These are phyloP conservation scores for Sylvilagus floridanus DNA, from an alignment of 2,797 vertebrate genomes.

Conservation along the genomic window DNA sequence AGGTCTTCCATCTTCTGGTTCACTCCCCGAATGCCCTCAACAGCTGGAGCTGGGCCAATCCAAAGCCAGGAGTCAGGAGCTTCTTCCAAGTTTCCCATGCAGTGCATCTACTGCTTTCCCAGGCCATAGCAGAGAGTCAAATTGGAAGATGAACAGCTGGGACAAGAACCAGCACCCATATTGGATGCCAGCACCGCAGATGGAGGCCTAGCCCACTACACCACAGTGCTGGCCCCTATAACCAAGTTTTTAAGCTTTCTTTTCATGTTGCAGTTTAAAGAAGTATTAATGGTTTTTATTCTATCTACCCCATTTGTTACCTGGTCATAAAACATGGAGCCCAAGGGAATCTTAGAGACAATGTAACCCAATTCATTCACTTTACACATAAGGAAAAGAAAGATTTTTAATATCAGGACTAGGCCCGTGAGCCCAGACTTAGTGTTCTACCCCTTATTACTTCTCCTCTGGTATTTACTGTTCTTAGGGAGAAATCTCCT, in stretches of 20 bases:
- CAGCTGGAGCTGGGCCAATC: no score
- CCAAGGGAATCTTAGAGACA: conserved; percentile 5
- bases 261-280: conserved; percentile 42
- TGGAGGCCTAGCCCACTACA: no score
- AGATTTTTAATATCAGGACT: not conserved
- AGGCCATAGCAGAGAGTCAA: no score
- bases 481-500: not conserved
- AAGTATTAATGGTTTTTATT: not conserved
- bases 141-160: no score
- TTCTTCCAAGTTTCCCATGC: no score
- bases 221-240: no score
- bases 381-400: not conserved
- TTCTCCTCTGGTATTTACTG: not conserved
- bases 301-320: conserved; percentile 13
- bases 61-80: no score
- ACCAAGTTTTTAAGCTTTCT: conserved; percentile 3
- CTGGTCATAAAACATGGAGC: conserved; percentile 38
- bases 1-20: no score
- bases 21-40: no score
- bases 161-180: no score
- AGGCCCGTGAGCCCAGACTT: not conserved
- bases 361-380: conserved; percentile 18
- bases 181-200: no score
- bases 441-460: not conserved
- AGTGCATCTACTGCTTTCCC: no score